A percentile compares a stretch with the other conserved stretches of the same genome.
Conservation (phyloP, 2,888 invertebrate genomes). For the Ophion ellenae region DNA sequence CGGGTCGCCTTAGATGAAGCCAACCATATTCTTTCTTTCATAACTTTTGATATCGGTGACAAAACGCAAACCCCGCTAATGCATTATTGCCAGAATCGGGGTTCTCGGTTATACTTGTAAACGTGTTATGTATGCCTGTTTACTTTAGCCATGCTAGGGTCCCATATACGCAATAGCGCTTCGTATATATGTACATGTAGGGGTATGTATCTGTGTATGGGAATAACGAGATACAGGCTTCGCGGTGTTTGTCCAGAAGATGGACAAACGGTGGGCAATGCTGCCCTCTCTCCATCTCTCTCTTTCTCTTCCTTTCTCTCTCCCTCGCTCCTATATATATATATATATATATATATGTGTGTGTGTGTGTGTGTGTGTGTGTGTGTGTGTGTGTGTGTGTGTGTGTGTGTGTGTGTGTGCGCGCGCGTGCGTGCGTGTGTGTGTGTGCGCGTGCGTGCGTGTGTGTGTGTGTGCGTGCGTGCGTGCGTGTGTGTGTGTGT, state of each 20-base stretch:
- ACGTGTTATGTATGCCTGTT: constrained; percentile 78
- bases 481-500: too few relatives aligned
- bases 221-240: constrained; percentile 48
- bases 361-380: too few relatives aligned
- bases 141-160: constrained; percentile 70
- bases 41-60: background rate
- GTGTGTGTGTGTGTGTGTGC: too few relatives aligned
- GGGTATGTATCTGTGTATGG: constrained; percentile 19
- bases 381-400: too few relatives aligned
- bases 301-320: background rate
- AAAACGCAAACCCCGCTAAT: background rate
- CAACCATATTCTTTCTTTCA: background rate
- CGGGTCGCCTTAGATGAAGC: too few relatives aligned
- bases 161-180: constrained; percentile 34
- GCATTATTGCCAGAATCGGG: constrained; percentile 6
- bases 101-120: background rate
- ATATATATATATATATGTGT: too few relatives aligned
- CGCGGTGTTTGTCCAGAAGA: constrained; percentile 76
- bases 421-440: too few relatives aligned
- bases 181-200: background rate
- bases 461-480: too few relatives aligned
- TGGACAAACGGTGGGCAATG: constrained; percentile 70
- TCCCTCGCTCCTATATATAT: too few relatives aligned
- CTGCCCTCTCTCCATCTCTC: background rate
- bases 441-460: too few relatives aligned